Evolutionary conservation across 2,113 vertebrate species (phyloP).

Genomic region (Poeciliopsis occidentalis): DNA sequence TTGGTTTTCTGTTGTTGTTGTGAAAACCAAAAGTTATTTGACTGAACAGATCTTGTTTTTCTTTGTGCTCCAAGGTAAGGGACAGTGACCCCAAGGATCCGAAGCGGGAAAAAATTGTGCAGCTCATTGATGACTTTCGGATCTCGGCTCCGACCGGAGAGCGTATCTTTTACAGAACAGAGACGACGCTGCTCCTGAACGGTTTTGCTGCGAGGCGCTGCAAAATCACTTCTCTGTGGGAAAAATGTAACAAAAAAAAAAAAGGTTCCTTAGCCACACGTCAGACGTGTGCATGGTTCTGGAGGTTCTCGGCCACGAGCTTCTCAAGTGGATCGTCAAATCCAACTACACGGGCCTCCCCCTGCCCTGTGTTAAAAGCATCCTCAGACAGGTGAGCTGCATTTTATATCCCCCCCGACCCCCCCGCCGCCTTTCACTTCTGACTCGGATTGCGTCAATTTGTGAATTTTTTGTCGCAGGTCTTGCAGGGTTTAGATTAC

Average conservation of each 20-base stretch:
- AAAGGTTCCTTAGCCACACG: conserved; percentile 37
- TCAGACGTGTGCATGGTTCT: conserved; percentile 97
- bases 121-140: conserved; percentile 94
- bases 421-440: background rate
- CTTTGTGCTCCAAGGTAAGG: conserved; percentile 81
- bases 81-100: conserved; percentile 92
- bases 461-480: conserved; percentile 71
- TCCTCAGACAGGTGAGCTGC: conserved; percentile 88
- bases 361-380: conserved; percentile 91
- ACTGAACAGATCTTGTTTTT: background rate
- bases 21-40: background rate
- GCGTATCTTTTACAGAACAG: conserved; percentile 86
- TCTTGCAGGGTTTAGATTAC: conserved; percentile 96
- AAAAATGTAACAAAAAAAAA: too few relatives aligned
- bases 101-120: conserved; percentile 94
- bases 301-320: conserved; percentile 94
- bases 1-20: background rate
- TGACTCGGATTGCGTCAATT: background rate
- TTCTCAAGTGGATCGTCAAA: conserved; percentile 94
- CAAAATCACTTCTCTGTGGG: background rate
- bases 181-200: background rate
- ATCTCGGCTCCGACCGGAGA: conserved; percentile 91
- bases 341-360: conserved; percentile 96
- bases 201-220: background rate
- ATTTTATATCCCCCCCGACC: background rate